Conservation (phyloP, 1,140 invertebrate genomes). For the Penaeus japonicus region DNA sequence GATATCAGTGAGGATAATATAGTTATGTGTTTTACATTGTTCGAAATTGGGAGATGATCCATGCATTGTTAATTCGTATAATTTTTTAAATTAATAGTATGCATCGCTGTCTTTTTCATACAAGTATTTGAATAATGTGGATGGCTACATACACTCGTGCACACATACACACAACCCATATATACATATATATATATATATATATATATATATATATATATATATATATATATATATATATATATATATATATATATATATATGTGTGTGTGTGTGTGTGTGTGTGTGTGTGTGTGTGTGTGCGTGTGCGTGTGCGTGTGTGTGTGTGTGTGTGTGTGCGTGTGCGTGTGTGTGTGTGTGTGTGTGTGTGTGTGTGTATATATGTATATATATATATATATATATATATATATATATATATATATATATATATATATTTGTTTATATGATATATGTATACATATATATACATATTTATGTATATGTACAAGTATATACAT, state of each 20-base stretch:
- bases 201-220: constrained; percentile 2
- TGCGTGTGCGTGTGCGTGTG: neutral
- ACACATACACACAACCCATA: neutral
- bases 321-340: constrained; percentile 22
- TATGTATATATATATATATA: constrained; percentile 31
- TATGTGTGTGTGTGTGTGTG: neutral
- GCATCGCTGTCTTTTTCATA: too few relatives aligned
- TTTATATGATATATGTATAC: constrained; percentile 45
- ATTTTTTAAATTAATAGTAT: too few relatives aligned
- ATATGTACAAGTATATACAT: too few relatives aligned
- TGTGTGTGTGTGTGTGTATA: constrained; percentile 33
- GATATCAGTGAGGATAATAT: too few relatives aligned
- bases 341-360: constrained; percentile 34
- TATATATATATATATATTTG: constrained; percentile 48
- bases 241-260: neutral
- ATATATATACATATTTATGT: constrained; percentile 41
- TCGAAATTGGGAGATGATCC: too few relatives aligned
- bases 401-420: constrained; percentile 22
- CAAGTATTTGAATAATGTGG: too few relatives aligned
- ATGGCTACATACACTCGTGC: neutral
- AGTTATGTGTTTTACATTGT: too few relatives aligned
- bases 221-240: neutral
- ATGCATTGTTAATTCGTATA: too few relatives aligned
- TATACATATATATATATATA: neutral
- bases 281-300: neutral